These are phyloP conservation scores for Cottoperca gobio DNA, from an alignment of 2,797 vertebrate species.

Conservation along the genomic window DNA sequence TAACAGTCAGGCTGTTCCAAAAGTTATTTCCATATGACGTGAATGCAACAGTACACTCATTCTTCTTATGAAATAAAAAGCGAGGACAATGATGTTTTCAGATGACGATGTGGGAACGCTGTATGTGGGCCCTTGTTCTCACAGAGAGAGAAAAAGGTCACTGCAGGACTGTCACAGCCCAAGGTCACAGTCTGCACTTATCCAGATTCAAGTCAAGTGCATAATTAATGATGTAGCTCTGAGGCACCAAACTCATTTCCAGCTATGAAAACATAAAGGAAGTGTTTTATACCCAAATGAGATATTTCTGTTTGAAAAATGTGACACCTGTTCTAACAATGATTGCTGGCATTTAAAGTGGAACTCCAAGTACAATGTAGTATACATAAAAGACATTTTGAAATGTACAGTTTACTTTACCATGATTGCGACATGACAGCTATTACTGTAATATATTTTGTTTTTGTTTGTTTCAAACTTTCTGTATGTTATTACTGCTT, in stretches of 20 bases:
- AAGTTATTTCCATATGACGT: conserved; percentile 66
- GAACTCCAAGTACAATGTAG: background rate
- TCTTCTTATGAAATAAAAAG: conserved; percentile 65
- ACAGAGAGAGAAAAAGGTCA: conserved; percentile 69
- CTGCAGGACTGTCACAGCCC: conserved; percentile 55
- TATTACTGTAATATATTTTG: background rate
- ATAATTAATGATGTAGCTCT: conserved; percentile 68
- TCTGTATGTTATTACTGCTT: conserved; percentile 5
- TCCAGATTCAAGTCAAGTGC: conserved; percentile 64
- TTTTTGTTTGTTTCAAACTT: background rate
- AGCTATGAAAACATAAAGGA: conserved; percentile 54
- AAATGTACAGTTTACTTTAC: background rate
- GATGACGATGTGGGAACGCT: conserved; percentile 58
- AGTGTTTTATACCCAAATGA: conserved; percentile 51
- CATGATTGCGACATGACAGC: background rate
- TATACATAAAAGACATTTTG: background rate
- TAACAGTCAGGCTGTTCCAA: conserved; percentile 43
- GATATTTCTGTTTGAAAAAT: conserved; percentile 44
- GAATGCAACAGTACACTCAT: conserved; percentile 67
- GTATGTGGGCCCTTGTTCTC: conserved; percentile 69
- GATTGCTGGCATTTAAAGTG: conserved; percentile 15
- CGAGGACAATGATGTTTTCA: conserved; percentile 68
- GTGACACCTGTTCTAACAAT: conserved; percentile 51
- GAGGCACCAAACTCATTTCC: conserved; percentile 62
- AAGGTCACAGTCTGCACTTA: conserved; percentile 62